phyloP scores from a whole-genome alignment of 2,888 invertebrate species.

The Scaptomyza cyrtandrae region DNA sequence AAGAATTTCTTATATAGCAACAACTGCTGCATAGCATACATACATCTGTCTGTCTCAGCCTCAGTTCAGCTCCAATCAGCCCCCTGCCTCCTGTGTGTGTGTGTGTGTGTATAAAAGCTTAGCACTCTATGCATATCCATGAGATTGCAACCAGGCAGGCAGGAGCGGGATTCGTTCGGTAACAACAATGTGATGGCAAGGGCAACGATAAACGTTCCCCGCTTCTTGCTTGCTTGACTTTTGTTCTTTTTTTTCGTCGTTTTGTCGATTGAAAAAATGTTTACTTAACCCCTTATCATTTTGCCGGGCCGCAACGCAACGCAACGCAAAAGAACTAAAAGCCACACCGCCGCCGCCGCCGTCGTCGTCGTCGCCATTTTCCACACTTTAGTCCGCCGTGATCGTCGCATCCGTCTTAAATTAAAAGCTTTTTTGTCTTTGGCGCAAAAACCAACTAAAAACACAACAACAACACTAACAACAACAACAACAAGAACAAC shows the following conservation, averaged over 20 bases:
- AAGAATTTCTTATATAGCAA: constrained; percentile 78
- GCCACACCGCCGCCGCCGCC: constrained; percentile 33
- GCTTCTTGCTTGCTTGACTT: constrained; percentile 2
- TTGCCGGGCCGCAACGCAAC: constrained; percentile 37
- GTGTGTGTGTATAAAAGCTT: no score
- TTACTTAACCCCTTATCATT: constrained; percentile 71
- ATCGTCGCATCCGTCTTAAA: constrained; percentile 58
- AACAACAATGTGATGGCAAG: constrained; percentile 38
- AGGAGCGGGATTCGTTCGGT: constrained; percentile 24
- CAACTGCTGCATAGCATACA: constrained; percentile 73
- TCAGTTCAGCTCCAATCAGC: background rate
- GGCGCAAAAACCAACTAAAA: constrained; percentile 24
- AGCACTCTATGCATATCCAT: constrained; percentile 68
- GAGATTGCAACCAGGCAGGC: constrained; percentile 57
- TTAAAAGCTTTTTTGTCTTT: constrained; percentile 62
- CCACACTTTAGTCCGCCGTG: constrained; percentile 45
- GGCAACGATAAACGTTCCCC: constrained; percentile 55
- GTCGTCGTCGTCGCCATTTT: constrained; percentile 33
- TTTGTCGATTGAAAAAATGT: constrained; percentile 58
- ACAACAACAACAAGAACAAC: constrained; percentile 1
- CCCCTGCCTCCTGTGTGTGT: no score
- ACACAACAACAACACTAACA: constrained; percentile 2
- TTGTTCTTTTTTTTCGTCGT: constrained; percentile 5
- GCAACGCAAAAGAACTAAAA: constrained; percentile 55
- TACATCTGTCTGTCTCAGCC: constrained; percentile 43